A percentile compares a stretch with the other conserved stretches of the same genome.
Evolutionary conservation across 2,113 vertebrate species (phyloP).

Genomic region (Muntiacus reevesi): DNA sequence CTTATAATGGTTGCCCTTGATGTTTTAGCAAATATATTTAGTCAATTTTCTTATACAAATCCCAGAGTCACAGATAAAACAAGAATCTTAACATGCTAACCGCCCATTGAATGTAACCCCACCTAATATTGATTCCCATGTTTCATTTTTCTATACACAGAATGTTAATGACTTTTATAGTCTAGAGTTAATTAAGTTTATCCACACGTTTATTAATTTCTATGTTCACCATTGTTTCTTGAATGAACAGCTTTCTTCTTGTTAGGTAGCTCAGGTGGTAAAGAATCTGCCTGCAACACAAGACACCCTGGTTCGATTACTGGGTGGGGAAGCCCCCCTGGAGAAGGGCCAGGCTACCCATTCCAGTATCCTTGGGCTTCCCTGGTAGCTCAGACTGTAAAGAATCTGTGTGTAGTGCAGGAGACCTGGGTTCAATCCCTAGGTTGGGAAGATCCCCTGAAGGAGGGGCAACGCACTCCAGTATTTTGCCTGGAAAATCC

Average conservation of each 20-base stretch:
- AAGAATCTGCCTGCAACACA: neutral
- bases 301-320: neutral
- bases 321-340: neutral
- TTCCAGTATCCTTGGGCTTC: neutral
- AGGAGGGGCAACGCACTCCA: neutral
- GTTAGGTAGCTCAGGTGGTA: neutral
- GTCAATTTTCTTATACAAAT: neutral
- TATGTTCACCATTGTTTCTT: neutral
- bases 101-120: neutral
- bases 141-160: conserved; percentile 16
- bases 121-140: neutral
- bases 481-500: neutral
- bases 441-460: neutral
- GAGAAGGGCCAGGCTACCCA: neutral
- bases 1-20: neutral
- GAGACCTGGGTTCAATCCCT: neutral
- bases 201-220: neutral
- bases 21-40: neutral
- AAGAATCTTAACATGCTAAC: neutral
- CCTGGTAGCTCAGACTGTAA: neutral
- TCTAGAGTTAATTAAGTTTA: neutral
- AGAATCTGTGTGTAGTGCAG: neutral
- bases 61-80: neutral
- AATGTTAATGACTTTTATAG: neutral
- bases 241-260: neutral